phyloP scores from a whole-genome alignment of 2,888 invertebrate genomes.

The Scaptomyza polygonia region DNA sequence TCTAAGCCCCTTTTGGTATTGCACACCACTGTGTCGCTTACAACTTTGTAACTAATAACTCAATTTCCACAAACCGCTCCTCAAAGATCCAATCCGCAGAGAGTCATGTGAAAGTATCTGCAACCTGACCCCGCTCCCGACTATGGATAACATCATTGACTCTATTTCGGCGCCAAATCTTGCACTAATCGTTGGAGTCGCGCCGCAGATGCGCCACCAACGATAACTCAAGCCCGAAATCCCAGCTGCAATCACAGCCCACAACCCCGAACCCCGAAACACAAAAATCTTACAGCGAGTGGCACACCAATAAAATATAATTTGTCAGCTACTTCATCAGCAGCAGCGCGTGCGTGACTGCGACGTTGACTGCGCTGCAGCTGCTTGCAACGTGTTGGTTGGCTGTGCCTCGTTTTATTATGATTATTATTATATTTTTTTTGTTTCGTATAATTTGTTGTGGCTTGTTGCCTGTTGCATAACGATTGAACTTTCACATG shows the following conservation, averaged over 20 bases:
- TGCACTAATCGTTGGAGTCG: constrained; percentile 39
- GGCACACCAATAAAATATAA: constrained; percentile 60
- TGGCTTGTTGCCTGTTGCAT: constrained; percentile 49
- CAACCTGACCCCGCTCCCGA: neutral
- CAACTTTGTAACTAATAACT: constrained; percentile 50
- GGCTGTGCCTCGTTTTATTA: constrained; percentile 23
- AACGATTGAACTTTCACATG: constrained; percentile 69
- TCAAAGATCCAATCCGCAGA: constrained; percentile 5
- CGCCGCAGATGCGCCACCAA: constrained; percentile 40
- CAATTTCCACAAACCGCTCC: constrained; percentile 40
- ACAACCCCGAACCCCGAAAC: constrained; percentile 2
- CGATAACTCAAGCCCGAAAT: constrained; percentile 45
- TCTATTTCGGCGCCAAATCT: constrained; percentile 50
- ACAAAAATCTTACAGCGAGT: constrained; percentile 26
- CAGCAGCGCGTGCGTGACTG: constrained; percentile 68
- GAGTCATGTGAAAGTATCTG: constrained; percentile 58
- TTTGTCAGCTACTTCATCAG: constrained; percentile 71
- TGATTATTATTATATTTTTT: too few species aligned
- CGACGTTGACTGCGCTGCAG: constrained; percentile 27
- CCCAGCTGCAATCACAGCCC: neutral
- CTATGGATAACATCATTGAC: constrained; percentile 6
- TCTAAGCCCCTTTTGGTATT: neutral
- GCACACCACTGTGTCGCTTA: constrained; percentile 29
- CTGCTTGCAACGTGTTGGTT: constrained; percentile 41
- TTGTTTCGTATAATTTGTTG: constrained; percentile 7